Conservation (phyloP, 2,797 vertebrate species). For the Cynodonichthys magdalenae region DNA sequence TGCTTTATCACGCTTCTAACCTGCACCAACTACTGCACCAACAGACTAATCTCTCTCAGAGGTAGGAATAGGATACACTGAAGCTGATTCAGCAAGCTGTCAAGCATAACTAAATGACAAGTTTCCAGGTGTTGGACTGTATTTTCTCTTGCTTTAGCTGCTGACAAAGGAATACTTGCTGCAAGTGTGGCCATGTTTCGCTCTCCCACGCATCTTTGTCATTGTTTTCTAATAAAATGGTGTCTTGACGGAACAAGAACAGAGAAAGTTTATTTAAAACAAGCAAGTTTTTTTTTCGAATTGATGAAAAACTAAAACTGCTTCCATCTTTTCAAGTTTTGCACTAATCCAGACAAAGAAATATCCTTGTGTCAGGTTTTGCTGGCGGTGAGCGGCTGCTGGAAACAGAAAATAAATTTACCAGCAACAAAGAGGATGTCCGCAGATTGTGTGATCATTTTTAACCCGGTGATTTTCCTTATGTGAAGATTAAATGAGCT, state of each 20-base stretch:
- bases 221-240: background rate
- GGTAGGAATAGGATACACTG: slow-evolving; percentile 1
- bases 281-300: no score
- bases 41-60: slow-evolving; percentile 47
- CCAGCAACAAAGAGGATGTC: no score
- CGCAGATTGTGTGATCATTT: no score
- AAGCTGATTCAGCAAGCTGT: slow-evolving; percentile 63
- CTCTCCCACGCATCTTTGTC: background rate
- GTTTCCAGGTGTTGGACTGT: slow-evolving; percentile 43
- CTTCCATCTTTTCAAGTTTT: no score
- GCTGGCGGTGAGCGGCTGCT: no score
- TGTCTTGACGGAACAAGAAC: background rate
- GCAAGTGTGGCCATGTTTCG: background rate
- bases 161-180: slow-evolving; percentile 39
- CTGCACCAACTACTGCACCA: slow-evolving; percentile 40
- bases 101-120: slow-evolving; percentile 53
- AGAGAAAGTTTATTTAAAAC: no score
- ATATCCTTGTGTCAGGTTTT: no score
- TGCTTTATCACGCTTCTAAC: slow-evolving; percentile 49
- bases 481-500: no score
- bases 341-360: no score
- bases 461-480: no score
- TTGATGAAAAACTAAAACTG: no score
- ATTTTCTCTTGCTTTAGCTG: slow-evolving; percentile 36
- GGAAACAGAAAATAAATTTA: no score